A percentile compares a stretch with the other conserved stretches of the same genome.
These are phyloP conservation scores for Sinocyclocheilus anshuiensis DNA, from an alignment of 2,113 vertebrate species.

Conservation along the genomic window DNA sequence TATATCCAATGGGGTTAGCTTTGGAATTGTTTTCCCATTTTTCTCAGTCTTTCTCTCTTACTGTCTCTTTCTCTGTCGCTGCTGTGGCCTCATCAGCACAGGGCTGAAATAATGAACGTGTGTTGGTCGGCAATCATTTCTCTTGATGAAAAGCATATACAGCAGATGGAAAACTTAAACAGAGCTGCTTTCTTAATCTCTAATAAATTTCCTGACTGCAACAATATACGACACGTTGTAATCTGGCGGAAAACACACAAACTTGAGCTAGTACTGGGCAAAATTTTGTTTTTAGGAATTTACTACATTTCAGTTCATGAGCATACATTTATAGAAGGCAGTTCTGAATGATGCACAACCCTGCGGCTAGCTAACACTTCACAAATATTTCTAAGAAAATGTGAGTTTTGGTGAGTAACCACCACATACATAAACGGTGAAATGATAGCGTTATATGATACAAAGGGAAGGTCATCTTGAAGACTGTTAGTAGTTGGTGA, in stretches of 20 bases:
- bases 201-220: not conserved
- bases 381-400: not conserved
- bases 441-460: not conserved
- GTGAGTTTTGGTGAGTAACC: not conserved
- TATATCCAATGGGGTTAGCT: slow-evolving; percentile 36
- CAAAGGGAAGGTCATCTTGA: slow-evolving; percentile 24
- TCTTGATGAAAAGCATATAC: slow-evolving; percentile 47
- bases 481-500: not conserved
- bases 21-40: slow-evolving; percentile 15
- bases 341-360: not conserved
- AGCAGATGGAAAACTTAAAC: slow-evolving; percentile 30
- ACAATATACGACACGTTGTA: not conserved
- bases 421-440: not conserved
- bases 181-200: not conserved
- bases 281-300: not conserved
- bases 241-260: slow-evolving; percentile 20
- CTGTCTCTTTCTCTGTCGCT: not conserved
- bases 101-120: slow-evolving; percentile 43
- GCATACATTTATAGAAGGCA: not conserved
- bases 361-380: not conserved
- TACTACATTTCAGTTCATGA: not conserved
- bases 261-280: not conserved
- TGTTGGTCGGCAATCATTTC: slow-evolving; percentile 49
- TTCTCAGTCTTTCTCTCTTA: not conserved
- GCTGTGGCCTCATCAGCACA: slow-evolving; percentile 35